Evolutionary conservation across 2,888 invertebrate species (phyloP).

Genomic region (Uropetala carovei): DNA sequence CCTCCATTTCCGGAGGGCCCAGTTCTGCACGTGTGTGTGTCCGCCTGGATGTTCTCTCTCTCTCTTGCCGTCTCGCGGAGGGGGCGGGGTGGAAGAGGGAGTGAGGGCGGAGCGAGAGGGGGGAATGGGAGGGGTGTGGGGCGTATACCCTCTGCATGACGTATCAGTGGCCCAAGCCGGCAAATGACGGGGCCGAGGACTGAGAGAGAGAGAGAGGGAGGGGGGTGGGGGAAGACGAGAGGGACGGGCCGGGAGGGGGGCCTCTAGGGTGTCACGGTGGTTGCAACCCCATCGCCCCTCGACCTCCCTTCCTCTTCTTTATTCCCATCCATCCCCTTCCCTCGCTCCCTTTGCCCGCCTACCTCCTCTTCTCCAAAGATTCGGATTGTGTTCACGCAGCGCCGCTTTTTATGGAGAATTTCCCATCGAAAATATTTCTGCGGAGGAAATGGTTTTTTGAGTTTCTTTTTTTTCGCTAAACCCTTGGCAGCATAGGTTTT

Average conservation of each 20-base stretch:
- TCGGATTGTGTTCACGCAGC: too few species aligned
- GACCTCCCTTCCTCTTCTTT: not conserved
- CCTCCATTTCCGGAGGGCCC: constrained; percentile 15
- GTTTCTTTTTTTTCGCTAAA: too few species aligned
- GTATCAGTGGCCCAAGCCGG: constrained; percentile 4
- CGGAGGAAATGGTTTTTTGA: too few species aligned
- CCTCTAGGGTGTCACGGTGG: constrained; percentile 3
- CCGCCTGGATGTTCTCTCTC: too few species aligned
- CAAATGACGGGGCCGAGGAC: not conserved
- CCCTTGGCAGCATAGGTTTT: too few species aligned
- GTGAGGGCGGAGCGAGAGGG: not conserved
- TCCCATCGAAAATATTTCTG: too few species aligned
- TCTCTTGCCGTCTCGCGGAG: not conserved
- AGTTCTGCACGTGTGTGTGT: constrained; percentile 15
- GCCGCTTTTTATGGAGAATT: too few species aligned
- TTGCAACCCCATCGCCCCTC: not conserved
- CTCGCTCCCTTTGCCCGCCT: too few species aligned
- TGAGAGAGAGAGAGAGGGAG: not conserved
- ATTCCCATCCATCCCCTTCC: too few species aligned
- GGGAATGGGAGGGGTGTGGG: not conserved
- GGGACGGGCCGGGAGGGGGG: too few species aligned
- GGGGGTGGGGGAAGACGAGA: not conserved
- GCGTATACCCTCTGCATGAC: constrained; percentile 7
- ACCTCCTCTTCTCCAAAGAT: too few species aligned
- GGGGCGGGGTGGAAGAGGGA: not conserved